Percentiles rank a stretch among this genome's conserved stretches.
These are phyloP conservation scores for Hydrophis major DNA, from an alignment of 2,797 vertebrate species.

Conservation along the genomic window DNA sequence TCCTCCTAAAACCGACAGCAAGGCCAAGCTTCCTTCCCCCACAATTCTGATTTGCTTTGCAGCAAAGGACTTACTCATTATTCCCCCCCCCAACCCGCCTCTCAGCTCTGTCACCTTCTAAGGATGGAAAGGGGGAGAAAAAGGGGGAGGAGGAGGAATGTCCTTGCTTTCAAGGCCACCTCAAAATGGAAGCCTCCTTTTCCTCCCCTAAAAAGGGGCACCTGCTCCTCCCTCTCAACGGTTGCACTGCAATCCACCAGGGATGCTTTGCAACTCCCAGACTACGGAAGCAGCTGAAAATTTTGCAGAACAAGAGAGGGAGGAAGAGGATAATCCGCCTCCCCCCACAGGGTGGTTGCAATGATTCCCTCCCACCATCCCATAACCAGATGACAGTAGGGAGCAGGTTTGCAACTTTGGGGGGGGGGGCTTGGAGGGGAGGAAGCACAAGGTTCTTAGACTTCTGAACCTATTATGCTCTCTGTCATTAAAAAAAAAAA, in stretches of 20 bases:
- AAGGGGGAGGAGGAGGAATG: not conserved
- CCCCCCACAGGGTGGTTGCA: not conserved
- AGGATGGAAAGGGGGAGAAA: not conserved
- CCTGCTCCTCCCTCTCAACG: not conserved
- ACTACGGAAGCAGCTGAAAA: not conserved
- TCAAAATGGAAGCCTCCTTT: not conserved
- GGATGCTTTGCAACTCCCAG: not conserved
- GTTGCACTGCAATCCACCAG: not conserved
- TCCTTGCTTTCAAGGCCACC: not conserved
- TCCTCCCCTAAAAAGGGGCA: not conserved
- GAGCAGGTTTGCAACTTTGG: not conserved
- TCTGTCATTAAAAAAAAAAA: not conserved
- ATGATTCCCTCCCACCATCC: not conserved
- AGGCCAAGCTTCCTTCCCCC: not conserved
- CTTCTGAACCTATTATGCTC: not conserved
- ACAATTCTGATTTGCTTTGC: not conserved
- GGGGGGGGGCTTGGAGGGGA: not conserved
- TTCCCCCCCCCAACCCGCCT: not conserved
- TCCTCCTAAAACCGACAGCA: too few species aligned
- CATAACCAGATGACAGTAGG: not conserved
- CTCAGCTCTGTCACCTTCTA: not conserved
- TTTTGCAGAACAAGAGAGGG: not conserved
- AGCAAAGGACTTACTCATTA: not conserved
- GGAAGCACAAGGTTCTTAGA: not conserved
- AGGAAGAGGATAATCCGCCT: not conserved